Conservation (phyloP, 2,113 vertebrate genomes). For the Amphiprion ocellaris region DNA sequence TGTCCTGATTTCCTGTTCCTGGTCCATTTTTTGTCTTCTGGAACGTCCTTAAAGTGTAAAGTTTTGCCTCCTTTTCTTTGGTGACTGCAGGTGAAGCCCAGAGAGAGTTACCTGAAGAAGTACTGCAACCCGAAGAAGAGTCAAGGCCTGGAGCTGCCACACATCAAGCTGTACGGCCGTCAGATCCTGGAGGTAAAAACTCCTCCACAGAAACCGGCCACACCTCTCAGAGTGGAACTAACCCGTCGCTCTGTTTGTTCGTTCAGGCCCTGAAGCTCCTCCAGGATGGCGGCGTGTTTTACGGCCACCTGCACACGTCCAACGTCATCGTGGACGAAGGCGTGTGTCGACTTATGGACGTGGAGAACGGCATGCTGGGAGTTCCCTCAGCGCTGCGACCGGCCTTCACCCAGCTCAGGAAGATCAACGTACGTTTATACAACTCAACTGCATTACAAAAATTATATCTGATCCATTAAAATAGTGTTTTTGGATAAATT, state of each 20-base stretch:
- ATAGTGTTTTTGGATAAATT: no score
- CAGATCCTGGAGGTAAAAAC: slow-evolving; percentile 94
- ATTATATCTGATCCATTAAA: no score
- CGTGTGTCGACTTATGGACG: slow-evolving; percentile 90
- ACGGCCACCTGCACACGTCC: slow-evolving; percentile 92
- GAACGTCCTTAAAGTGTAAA: no score
- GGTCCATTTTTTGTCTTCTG: no score
- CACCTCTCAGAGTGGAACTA: no score
- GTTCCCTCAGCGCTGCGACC: slow-evolving; percentile 92
- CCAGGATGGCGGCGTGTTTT: slow-evolving; percentile 92
- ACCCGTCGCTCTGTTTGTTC: not conserved
- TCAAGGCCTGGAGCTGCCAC: slow-evolving; percentile 93
- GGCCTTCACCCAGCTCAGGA: slow-evolving; percentile 91
- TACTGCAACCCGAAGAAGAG: slow-evolving; percentile 96
- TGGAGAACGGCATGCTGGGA: slow-evolving; percentile 95
- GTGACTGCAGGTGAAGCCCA: slow-evolving; percentile 90
- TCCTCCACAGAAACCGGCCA: not conserved
- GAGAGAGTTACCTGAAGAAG: slow-evolving; percentile 95
- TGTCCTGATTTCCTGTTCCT: no score
- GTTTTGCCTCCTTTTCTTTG: no score
- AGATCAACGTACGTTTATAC: slow-evolving; percentile 90
- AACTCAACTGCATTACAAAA: no score
- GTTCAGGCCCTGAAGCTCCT: slow-evolving; percentile 92
- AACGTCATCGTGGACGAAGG: slow-evolving; percentile 93
- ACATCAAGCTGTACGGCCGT: slow-evolving; percentile 92